These are phyloP conservation scores for Aspidiotus destructor DNA, from an alignment of 2,888 invertebrate genomes.

Conservation along the genomic window DNA sequence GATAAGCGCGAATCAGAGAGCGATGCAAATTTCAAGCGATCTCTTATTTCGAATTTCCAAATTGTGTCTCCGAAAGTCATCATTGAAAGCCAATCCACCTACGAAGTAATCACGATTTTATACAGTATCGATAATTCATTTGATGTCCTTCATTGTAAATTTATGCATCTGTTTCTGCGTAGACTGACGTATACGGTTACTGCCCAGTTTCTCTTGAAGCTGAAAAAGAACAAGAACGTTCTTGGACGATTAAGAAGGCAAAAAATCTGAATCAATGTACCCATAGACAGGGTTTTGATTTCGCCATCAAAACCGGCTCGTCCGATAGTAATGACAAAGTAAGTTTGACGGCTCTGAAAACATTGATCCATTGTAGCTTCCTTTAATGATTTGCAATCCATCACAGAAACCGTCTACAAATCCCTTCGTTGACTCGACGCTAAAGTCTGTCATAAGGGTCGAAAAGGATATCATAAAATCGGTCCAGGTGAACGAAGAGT, in stretches of 20 bases:
- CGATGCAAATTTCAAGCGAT: slow-evolving; percentile 25
- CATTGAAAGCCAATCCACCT: too few species aligned
- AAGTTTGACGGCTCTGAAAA: neutral
- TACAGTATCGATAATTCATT: too few species aligned
- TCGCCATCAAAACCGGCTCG: slow-evolving; percentile 15
- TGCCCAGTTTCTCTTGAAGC: slow-evolving; percentile 19
- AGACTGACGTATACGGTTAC: slow-evolving; percentile 26
- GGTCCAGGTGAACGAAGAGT: slow-evolving; percentile 19
- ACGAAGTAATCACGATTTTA: too few species aligned
- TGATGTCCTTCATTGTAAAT: neutral
- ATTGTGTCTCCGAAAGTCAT: slow-evolving; percentile 15
- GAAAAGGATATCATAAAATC: slow-evolving; percentile 20
- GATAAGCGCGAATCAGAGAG: slow-evolving; percentile 15
- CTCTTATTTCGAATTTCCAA: slow-evolving; percentile 25
- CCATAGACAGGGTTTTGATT: slow-evolving; percentile 25
- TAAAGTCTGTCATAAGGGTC: slow-evolving; percentile 17
- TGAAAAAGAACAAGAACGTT: slow-evolving; percentile 15
- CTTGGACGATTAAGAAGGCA: slow-evolving; percentile 20
- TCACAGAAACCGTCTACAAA: slow-evolving; percentile 18
- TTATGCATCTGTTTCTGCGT: neutral
- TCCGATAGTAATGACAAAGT: slow-evolving; percentile 6
- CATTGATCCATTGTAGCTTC: too few species aligned
- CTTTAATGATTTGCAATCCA: too few species aligned
- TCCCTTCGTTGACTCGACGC: slow-evolving; percentile 28
- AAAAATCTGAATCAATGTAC: slow-evolving; percentile 30